Base-by-base conservation (phyloP, 2,888 invertebrate genomes). In the Apeira syringaria region DNA sequence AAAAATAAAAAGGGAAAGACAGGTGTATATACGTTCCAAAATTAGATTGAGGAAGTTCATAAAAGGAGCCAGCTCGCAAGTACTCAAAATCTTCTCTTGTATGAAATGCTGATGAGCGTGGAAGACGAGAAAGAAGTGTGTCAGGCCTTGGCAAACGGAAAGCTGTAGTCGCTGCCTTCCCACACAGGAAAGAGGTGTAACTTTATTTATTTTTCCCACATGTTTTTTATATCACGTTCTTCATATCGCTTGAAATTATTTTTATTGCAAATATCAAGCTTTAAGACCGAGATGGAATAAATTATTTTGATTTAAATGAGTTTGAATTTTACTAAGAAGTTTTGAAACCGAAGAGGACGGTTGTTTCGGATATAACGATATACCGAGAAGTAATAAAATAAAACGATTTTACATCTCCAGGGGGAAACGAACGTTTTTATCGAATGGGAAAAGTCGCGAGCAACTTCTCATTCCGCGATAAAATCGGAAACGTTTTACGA, bases 331-430 rank as follows among this genome's bases (percentile, higher is more conserved):
- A 71, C 71, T 73, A 74, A 72, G 62, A 78, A 74, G 59, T 75
- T 73, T 68, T 54, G 56, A 53, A 74, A 73, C 65, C 63, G 67
- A 66, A 66, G 64, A 74, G 69, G 73, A 76, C 71, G 70, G 71
- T 68, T 68, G 72, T 68, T 72, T 67, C 68, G 74, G 76, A 80
- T 84, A 80, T 82, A 82, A 78, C 80, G 80, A 83, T 87, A 85
- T 86, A 87, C 80, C 77, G 79, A 86, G 86, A 86, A 85, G 85
- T 85, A 86, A 88, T 88, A 89, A 87, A 89, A 89, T 88, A 86
- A 89, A 89, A 88, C 87, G 86, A 87, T 88, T 89, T 88, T 86
- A 88, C 88, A 87, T 88, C 86, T 85, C 78, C 74, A 75, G 80
- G 84, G 45, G 85, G 83, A 82, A 80, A 77, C 74, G 82, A 82